These are phyloP conservation scores for Poicephalus meyeri DNA, from an alignment of 2,113 vertebrate genomes.

Conservation along the genomic window DNA sequence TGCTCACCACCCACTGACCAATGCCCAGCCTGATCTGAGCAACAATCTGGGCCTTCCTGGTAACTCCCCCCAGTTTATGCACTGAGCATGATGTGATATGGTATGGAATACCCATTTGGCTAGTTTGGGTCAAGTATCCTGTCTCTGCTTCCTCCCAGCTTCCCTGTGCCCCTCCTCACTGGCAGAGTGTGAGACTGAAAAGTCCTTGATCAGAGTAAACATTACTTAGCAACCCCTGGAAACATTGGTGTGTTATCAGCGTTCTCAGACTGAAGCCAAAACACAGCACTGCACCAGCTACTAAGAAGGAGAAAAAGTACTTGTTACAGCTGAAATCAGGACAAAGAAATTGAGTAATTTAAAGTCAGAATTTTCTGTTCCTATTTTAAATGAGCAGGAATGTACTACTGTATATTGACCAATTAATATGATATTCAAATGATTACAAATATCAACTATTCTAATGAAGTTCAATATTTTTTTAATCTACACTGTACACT, in stretches of 20 bases:
- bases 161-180: not conserved
- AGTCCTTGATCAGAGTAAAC: not conserved
- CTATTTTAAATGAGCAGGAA: not conserved
- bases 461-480: not conserved
- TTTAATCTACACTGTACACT: not conserved
- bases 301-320: not conserved
- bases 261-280: not conserved
- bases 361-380: not conserved
- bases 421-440: not conserved
- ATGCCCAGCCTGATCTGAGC: not conserved
- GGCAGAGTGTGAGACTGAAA: not conserved
- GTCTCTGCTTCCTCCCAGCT: not conserved
- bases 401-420: not conserved
- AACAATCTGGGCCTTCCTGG: not conserved
- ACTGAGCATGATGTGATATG: not conserved
- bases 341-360: not conserved
- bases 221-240: not conserved
- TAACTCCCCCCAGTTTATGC: not conserved
- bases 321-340: not conserved
- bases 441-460: not conserved
- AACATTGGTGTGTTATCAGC: not conserved
- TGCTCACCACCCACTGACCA: not conserved
- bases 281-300: not conserved
- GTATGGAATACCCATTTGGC: not conserved
- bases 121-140: not conserved